Evolutionary conservation across 1,140 invertebrate genomes (phyloP).

Genomic region (Drosophila tristis): DNA sequence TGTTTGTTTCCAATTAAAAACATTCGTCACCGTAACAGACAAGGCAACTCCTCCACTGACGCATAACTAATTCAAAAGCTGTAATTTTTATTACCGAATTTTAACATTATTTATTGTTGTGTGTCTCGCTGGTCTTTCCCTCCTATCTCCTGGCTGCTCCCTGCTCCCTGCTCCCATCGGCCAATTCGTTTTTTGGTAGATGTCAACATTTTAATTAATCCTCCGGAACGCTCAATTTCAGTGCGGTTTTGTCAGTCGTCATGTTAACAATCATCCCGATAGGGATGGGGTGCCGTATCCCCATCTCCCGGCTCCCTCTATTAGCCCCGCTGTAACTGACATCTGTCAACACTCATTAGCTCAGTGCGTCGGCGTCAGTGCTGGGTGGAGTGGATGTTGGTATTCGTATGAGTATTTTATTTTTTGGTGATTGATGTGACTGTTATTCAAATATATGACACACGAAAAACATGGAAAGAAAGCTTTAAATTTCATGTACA

Average conservation of each 20-base stretch:
- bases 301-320: conserved; percentile 4
- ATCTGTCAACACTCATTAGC: conserved; percentile 70
- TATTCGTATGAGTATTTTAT: conserved; percentile 14
- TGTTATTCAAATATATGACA: conserved; percentile 66
- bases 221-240: conserved; percentile 60
- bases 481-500: conserved; percentile 63
- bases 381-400: neutral
- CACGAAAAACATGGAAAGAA: conserved; percentile 40
- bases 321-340: conserved; percentile 31
- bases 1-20: too few relatives aligned
- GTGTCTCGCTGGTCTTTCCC: conserved; percentile 1
- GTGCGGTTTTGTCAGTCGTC: conserved; percentile 57
- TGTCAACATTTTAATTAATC: conserved; percentile 72
- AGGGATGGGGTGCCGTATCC: neutral
- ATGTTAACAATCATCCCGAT: conserved; percentile 54
- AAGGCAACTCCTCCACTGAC: too few relatives aligned
- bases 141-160: neutral
- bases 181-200: conserved; percentile 30
- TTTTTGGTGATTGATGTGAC: conserved; percentile 66
- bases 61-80: too few relatives aligned
- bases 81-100: too few relatives aligned
- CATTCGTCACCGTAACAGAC: too few relatives aligned
- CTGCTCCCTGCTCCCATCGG: neutral
- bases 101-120: conserved; percentile 2
- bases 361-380: conserved; percentile 21